A percentile compares a stretch with the other conserved stretches of the same genome.
Conservation (phyloP, 2,797 vertebrate species). For the Oreochromis mossambicus region DNA sequence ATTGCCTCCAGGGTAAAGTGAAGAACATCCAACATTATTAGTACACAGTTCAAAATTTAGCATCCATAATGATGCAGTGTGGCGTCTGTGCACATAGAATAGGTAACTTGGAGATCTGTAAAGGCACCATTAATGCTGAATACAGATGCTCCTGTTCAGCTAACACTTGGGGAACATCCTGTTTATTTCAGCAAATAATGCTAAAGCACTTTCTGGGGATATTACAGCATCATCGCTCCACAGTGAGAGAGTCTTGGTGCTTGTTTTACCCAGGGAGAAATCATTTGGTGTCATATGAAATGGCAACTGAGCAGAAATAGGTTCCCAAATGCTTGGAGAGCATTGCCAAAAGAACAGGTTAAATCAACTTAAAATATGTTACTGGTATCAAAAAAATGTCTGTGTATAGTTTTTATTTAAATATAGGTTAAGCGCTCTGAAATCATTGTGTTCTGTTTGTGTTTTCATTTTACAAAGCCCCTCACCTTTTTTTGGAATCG, state of each 20-base stretch:
- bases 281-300: background rate
- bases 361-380: background rate
- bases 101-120: background rate
- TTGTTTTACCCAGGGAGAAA: background rate
- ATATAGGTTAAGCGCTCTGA: background rate
- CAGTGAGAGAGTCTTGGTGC: background rate
- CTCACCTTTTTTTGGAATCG: background rate
- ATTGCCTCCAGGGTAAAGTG: background rate
- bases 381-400: rapidly evolving
- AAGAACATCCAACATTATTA: background rate
- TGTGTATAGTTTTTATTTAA: background rate
- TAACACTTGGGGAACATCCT: background rate
- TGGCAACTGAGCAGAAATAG: rapidly evolving
- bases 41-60: background rate
- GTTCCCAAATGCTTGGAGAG: background rate
- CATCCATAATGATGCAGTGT: background rate
- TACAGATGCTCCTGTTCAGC: background rate
- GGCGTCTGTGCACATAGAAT: rapidly evolving
- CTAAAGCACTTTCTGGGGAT: background rate
- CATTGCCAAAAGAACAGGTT: background rate
- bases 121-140: background rate
- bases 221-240: rapidly evolving
- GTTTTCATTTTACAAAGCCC: background rate
- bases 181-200: background rate
- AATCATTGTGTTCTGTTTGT: background rate